phyloP scores from a whole-genome alignment of 1,140 invertebrate species.

The Drosophila asahinai region DNA sequence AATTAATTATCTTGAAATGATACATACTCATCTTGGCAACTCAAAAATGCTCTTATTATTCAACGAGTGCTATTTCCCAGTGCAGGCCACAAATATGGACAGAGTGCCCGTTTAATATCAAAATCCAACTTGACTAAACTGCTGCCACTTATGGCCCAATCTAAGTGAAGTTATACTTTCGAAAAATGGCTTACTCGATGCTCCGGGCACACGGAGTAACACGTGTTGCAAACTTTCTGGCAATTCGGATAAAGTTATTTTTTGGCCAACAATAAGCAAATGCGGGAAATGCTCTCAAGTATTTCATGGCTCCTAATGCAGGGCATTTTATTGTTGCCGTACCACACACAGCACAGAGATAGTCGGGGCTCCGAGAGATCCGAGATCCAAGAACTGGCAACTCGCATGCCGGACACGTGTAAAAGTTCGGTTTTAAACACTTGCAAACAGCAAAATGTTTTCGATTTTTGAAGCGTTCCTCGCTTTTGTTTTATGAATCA shows the following conservation, averaged over 20 bases:
- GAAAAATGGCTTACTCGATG: conserved; percentile 47
- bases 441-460: conserved; percentile 74
- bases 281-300: conserved; percentile 54
- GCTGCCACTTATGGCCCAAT: conserved; percentile 49
- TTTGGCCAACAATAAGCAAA: conserved; percentile 57
- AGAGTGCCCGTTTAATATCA: conserved; percentile 26
- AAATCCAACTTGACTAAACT: conserved; percentile 46
- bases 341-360: conserved; percentile 3
- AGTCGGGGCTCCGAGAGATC: conserved; percentile 1
- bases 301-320: conserved; percentile 57
- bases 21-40: background rate
- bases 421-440: conserved; percentile 79
- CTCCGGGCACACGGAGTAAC: conserved; percentile 30
- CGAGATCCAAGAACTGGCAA: conserved; percentile 21
- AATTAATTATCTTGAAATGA: too few relatives aligned
- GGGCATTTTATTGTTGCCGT: conserved; percentile 44
- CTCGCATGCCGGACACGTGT: conserved; percentile 77
- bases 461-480: conserved; percentile 60
- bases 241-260: conserved; percentile 59
- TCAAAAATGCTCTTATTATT: too few relatives aligned
- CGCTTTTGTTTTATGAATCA: conserved; percentile 76
- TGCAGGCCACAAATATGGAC: conserved; percentile 13
- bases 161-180: conserved; percentile 49
- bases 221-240: conserved; percentile 61
- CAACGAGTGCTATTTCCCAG: background rate